Percentiles rank a stretch among this genome's conserved stretches.
Evolutionary conservation across 1,140 invertebrate species (phyloP).

Genomic region (Homarus americanus): DNA sequence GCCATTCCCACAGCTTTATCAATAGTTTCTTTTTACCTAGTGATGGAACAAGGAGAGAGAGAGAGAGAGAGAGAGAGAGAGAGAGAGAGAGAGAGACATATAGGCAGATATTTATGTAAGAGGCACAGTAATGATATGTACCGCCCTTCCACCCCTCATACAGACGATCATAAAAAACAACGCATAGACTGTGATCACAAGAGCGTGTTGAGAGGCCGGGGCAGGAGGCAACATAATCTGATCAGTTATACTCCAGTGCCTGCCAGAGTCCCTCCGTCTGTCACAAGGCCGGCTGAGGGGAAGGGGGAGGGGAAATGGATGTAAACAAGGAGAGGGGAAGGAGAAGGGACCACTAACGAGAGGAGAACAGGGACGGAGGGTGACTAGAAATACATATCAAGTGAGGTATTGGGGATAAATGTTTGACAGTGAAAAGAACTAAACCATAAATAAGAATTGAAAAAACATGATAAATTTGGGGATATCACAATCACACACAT

Average conservation of each 20-base stretch:
- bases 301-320: conserved; percentile 9
- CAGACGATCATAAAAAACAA: not conserved
- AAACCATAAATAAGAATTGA: too few relatives aligned
- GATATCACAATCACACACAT: too few relatives aligned
- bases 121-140: not conserved
- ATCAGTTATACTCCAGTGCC: not conserved
- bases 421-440: not conserved
- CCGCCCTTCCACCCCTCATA: not conserved
- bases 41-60: not conserved
- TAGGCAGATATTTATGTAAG: too few relatives aligned
- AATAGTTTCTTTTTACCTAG: not conserved
- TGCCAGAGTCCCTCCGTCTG: not conserved
- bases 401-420: not conserved
- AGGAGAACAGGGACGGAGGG: not conserved
- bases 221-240: not conserved
- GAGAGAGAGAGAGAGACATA: too few relatives aligned
- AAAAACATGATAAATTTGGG: too few relatives aligned
- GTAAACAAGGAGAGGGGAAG: conserved; percentile 16
- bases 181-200: not conserved
- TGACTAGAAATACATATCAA: not conserved
- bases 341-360: conserved; percentile 16
- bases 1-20: not conserved
- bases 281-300: conserved; percentile 2
- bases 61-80: too few relatives aligned
- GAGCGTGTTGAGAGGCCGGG: not conserved